Evolutionary conservation across 2,888 invertebrate species (phyloP).

Genomic region (Pilophorus perplexus): DNA sequence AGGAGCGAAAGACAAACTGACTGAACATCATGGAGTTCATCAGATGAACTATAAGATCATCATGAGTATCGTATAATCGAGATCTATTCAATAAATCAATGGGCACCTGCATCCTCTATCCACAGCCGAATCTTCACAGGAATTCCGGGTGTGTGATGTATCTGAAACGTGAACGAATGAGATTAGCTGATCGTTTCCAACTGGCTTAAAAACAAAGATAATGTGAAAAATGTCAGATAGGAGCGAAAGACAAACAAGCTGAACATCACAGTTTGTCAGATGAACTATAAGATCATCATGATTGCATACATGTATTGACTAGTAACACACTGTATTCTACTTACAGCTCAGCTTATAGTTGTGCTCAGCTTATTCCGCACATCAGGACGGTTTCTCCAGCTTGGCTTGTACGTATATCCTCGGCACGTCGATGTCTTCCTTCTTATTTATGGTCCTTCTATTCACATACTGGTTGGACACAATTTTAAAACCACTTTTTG

Average conservation of each 20-base stretch:
- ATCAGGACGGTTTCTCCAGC: conserved; percentile 47
- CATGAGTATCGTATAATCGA: no score
- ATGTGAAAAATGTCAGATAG: no score
- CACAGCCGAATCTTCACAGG: no score
- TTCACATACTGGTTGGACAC: conserved; percentile 74
- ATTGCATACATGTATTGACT: no score
- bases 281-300: conserved; percentile 50
- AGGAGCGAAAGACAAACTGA: background rate
- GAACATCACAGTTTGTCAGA: conserved; percentile 46
- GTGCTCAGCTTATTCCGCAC: background rate
- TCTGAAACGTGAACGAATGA: no score
- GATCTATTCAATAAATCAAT: no score
- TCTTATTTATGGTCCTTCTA: conserved; percentile 85
- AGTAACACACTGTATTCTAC: no score
- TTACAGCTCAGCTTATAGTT: background rate
- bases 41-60: conserved; percentile 43
- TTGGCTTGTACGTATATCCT: conserved; percentile 92
- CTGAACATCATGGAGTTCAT: background rate
- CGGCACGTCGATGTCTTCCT: conserved; percentile 86
- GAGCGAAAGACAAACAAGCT: conserved; percentile 49
- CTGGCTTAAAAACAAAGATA: no score
- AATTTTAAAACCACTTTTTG: conserved; percentile 67
- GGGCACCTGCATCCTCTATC: no score
- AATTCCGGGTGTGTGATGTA: no score
- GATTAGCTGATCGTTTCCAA: no score